These are phyloP conservation scores for Pteronotus mesoamericanus DNA, from an alignment of 2,797 vertebrate species.

Conservation along the genomic window DNA sequence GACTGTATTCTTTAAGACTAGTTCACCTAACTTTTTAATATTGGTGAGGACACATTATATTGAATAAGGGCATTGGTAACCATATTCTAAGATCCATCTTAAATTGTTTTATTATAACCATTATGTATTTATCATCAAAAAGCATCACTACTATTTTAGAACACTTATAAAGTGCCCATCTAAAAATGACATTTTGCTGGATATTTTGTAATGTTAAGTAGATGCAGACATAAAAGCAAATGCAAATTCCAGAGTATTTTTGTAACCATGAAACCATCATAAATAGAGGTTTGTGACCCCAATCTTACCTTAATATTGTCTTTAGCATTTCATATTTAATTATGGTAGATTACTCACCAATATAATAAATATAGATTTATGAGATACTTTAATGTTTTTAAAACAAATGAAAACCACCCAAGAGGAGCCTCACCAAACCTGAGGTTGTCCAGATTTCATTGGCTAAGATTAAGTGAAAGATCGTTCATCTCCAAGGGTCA, in stretches of 20 bases:
- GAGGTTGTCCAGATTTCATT: slow-evolving; percentile 68
- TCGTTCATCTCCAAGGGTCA: slow-evolving; percentile 56
- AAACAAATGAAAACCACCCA: slow-evolving; percentile 72
- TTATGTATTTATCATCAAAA: background rate
- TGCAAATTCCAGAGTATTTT: slow-evolving; percentile 56
- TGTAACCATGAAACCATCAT: slow-evolving; percentile 49
- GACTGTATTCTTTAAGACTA: background rate
- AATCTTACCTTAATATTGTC: slow-evolving; percentile 66
- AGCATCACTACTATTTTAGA: slow-evolving; percentile 39
- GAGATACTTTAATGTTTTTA: slow-evolving; percentile 70
- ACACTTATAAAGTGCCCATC: background rate
- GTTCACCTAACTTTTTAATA: background rate
- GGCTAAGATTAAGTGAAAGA: slow-evolving; percentile 54
- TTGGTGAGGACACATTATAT: background rate
- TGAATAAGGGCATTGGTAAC: background rate
- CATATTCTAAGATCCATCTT: background rate
- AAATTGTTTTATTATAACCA: slow-evolving; percentile 29
- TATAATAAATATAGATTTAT: slow-evolving; percentile 77
- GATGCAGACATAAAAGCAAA: slow-evolving; percentile 64
- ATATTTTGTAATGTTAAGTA: slow-evolving; percentile 52
- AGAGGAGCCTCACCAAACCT: slow-evolving; percentile 61
- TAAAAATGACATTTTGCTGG: slow-evolving; percentile 39
- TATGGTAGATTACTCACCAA: slow-evolving; percentile 62
- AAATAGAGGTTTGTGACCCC: slow-evolving; percentile 60
- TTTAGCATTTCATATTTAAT: slow-evolving; percentile 75